Percentiles rank a stretch among this genome's conserved stretches.
phyloP scores from a whole-genome alignment of 2,888 invertebrate species.

The Orthosia gracilis region DNA sequence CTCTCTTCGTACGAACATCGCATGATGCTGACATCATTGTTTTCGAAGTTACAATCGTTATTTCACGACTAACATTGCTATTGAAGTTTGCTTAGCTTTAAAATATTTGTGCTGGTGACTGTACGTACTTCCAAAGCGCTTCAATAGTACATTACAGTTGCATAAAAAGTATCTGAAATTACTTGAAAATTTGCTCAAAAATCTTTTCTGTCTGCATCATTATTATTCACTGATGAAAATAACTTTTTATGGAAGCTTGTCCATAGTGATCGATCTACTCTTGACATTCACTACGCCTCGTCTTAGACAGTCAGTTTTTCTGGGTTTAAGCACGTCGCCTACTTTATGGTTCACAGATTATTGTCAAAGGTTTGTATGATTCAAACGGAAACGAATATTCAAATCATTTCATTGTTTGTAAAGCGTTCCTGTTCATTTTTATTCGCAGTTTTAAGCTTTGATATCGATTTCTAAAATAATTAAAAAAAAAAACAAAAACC shows the following conservation, averaged over 20 bases:
- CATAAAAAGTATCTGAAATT: background rate
- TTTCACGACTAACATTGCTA: background rate
- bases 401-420: constrained; percentile 19
- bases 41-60: background rate
- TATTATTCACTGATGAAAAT: background rate
- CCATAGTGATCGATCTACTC: background rate
- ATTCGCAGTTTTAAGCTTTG: background rate
- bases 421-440: background rate
- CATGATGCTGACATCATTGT: too few species aligned
- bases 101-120: background rate
- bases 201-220: background rate
- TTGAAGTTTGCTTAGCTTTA: background rate
- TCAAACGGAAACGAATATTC: constrained; percentile 28
- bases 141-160: background rate
- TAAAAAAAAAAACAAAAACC: too few species aligned
- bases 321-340: constrained; percentile 24
- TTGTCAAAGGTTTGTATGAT: constrained; percentile 11
- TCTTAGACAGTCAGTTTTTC: constrained; percentile 7
- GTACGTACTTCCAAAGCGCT: background rate
- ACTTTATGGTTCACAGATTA: background rate
- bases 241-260: background rate
- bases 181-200: background rate
- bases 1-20: too few species aligned
- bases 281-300: constrained; percentile 6
- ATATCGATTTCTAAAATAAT: background rate